These are phyloP conservation scores for Poeciliopsis gracilis DNA, from an alignment of 2,797 vertebrate genomes.

Conservation along the genomic window DNA sequence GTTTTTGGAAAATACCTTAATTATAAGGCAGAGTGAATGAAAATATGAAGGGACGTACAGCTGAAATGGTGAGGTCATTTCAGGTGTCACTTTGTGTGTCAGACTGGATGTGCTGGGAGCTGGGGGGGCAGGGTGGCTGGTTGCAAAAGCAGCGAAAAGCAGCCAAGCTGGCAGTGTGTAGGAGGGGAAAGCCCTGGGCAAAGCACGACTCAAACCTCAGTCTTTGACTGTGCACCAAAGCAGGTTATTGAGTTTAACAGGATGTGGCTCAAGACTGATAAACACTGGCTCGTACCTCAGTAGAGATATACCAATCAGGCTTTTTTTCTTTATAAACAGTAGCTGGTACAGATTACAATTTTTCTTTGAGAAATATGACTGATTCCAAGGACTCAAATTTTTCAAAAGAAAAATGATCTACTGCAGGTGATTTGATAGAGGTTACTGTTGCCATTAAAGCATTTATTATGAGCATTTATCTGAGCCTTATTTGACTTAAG, in stretches of 20 bases:
- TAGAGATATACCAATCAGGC: not conserved
- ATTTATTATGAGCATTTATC: not conserved
- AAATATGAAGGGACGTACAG: constrained; percentile 16
- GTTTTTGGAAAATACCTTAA: constrained; percentile 19
- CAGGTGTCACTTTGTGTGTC: constrained; percentile 45
- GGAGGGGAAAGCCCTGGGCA: constrained; percentile 72
- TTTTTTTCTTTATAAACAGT: not conserved
- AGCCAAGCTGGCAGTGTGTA: constrained; percentile 60
- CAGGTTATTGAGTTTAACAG: constrained; percentile 53
- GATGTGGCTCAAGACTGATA: constrained; percentile 23
- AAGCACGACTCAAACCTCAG: constrained; percentile 22
- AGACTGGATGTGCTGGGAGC: constrained; percentile 43
- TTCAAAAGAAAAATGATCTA: not conserved
- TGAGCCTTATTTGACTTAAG: not conserved
- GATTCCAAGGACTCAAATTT: not conserved
- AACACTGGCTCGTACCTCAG: constrained; percentile 10
- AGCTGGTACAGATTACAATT: not conserved
- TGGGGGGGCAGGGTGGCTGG: constrained; percentile 47
- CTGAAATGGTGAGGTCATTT: constrained; percentile 38
- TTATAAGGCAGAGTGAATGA: constrained; percentile 14
- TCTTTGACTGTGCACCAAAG: constrained; percentile 17
- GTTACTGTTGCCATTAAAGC: not conserved
- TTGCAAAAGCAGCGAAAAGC: no score
- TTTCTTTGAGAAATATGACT: not conserved
- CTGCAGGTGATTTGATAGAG: not conserved